phyloP scores from a whole-genome alignment of 37 sponge, comb jelly and placozoan genomes.

The Crambe crambe region DNA sequence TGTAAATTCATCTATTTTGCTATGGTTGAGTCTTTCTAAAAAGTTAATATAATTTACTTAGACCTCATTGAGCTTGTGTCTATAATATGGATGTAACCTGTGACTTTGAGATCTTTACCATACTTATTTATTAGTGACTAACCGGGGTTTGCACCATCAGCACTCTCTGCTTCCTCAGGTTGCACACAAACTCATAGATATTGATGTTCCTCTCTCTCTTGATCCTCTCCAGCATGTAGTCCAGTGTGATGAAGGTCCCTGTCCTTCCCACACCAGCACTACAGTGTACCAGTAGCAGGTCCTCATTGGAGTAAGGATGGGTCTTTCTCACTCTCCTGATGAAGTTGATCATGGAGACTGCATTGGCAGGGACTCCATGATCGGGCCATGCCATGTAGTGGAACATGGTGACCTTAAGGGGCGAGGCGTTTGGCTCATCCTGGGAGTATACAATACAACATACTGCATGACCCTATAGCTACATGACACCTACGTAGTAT shows the following conservation, averaged over 20 bases:
- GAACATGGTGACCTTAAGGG: constrained; percentile 62
- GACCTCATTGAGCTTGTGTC: no score
- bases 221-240: constrained; percentile 59
- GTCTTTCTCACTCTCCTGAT: constrained; percentile 49
- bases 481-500: no score
- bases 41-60: no score
- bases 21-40: no score
- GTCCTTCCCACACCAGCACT: constrained; percentile 80
- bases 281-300: constrained; percentile 77
- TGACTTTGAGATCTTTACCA: no score
- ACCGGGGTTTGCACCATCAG: constrained; percentile 72
- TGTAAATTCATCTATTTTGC: no score
- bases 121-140: no score
- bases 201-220: constrained; percentile 35
- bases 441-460: no score
- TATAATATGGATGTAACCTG: no score
- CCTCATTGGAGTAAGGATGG: constrained; percentile 22
- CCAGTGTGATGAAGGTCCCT: constrained; percentile 73
- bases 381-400: constrained; percentile 80
- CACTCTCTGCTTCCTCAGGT: constrained; percentile 44
- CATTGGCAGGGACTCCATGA: constrained; percentile 77
- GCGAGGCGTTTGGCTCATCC: not conserved
- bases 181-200: constrained; percentile 34
- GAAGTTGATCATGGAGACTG: constrained; percentile 62
- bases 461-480: no score